Conservation (phyloP, 2,113 vertebrate genomes). For the Antechinus stuartii region DNA sequence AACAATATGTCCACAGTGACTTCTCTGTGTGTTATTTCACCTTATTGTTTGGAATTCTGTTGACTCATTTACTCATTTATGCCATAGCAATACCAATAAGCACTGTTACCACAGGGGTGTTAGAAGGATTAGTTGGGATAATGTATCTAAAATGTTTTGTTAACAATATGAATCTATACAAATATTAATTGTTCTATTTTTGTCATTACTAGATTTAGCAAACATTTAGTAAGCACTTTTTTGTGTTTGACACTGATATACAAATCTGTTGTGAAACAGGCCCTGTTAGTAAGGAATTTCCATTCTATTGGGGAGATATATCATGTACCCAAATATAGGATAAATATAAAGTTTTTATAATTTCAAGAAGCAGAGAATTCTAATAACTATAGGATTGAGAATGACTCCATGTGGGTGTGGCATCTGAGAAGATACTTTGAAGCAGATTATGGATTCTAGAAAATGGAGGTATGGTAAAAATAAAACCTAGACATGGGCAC, state of each 20-base stretch:
- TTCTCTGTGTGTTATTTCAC: constrained; percentile 5
- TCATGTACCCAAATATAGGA: background rate
- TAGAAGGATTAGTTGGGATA: background rate
- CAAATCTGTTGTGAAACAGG: background rate
- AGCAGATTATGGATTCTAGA: background rate
- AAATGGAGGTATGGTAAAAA: background rate
- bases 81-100: background rate
- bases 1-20: background rate
- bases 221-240: background rate
- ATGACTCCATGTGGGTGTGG: background rate
- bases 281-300: background rate
- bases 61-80: background rate
- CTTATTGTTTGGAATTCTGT: background rate
- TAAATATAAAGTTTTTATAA: background rate
- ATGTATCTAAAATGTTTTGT: background rate
- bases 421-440: background rate
- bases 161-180: background rate
- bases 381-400: background rate
- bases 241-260: background rate
- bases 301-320: background rate
- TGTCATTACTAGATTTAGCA: background rate
- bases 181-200: background rate
- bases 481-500: background rate
- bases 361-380: background rate
- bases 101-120: background rate